Conservation (phyloP, 2,113 vertebrate genomes). For the Gambusia holbrooki region DNA sequence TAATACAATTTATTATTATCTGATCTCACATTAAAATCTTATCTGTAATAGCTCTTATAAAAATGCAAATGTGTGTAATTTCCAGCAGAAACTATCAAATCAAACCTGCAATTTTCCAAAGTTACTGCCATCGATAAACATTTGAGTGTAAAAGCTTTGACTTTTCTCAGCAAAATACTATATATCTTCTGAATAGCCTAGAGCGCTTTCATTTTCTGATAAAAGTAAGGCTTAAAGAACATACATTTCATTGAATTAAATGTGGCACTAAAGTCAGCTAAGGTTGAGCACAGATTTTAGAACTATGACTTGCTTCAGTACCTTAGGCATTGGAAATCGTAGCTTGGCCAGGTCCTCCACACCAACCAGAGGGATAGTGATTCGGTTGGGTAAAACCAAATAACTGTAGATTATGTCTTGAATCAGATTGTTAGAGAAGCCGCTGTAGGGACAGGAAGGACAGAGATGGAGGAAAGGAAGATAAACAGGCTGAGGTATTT, state of each 20-base stretch:
- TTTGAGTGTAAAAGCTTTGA: constrained; percentile 7
- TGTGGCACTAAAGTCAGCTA: neutral
- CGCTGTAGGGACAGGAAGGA: constrained; percentile 73
- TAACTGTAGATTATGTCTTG: constrained; percentile 94
- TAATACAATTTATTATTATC: neutral
- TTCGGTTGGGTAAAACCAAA: constrained; percentile 93
- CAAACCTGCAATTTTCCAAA: neutral
- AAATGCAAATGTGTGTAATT: neutral
- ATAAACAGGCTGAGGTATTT: constrained; percentile 44
- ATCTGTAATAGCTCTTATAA: neutral
- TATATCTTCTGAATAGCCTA: neutral
- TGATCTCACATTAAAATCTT: neutral
- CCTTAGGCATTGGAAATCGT: constrained; percentile 96
- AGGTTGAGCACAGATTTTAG: neutral
- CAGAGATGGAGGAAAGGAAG: constrained; percentile 3
- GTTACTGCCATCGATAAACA: constrained; percentile 47
- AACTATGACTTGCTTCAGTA: constrained; percentile 54
- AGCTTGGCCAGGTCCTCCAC: constrained; percentile 90
- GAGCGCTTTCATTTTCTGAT: neutral
- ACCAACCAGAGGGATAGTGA: constrained; percentile 93
- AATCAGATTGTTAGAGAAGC: constrained; percentile 93
- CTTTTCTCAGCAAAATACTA: neutral
- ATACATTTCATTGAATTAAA: neutral
- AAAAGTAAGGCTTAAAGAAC: neutral
- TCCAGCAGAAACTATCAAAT: neutral